phyloP scores from a whole-genome alignment of 2,888 invertebrate species.

The Branchellion lobata region DNA sequence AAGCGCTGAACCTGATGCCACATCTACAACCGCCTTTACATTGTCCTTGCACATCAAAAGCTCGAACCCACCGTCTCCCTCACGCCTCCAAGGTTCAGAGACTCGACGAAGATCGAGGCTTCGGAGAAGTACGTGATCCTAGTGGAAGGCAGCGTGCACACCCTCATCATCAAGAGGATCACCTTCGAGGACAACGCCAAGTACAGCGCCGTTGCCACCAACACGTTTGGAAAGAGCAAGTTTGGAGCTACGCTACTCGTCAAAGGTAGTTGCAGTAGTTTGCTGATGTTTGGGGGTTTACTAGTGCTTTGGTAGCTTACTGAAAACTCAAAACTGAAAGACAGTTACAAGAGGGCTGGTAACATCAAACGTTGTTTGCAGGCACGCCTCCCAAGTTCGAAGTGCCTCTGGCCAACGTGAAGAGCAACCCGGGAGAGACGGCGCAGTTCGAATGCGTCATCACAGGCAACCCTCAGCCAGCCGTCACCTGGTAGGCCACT shows the following conservation, averaged over 20 bases:
- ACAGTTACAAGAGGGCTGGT: no score
- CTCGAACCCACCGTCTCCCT: no score
- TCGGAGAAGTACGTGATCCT: not conserved
- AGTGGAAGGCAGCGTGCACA: not conserved
- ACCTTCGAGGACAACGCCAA: constrained; percentile 33
- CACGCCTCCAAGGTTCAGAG: constrained; percentile 24
- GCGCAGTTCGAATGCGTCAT: constrained; percentile 31
- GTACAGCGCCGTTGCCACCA: constrained; percentile 25
- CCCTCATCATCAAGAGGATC: constrained; percentile 3
- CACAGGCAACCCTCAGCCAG: constrained; percentile 19
- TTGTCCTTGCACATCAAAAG: no score
- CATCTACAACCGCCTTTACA: no score
- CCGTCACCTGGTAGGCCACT: constrained; percentile 13
- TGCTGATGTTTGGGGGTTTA: no score
- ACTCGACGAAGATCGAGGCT: not conserved
- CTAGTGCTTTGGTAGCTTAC: no score
- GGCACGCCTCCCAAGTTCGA: constrained; percentile 30
- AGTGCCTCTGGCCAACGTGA: constrained; percentile 19
- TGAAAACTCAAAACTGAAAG: no score
- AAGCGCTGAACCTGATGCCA: no score
- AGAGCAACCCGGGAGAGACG: not conserved
- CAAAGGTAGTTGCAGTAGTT: constrained; percentile 1
- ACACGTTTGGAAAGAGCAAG: constrained; percentile 33
- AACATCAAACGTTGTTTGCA: no score
- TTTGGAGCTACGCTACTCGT: constrained; percentile 18